Base-by-base conservation (phyloP, 2,888 invertebrate genomes). In the Neoascia interrupta region DNA sequence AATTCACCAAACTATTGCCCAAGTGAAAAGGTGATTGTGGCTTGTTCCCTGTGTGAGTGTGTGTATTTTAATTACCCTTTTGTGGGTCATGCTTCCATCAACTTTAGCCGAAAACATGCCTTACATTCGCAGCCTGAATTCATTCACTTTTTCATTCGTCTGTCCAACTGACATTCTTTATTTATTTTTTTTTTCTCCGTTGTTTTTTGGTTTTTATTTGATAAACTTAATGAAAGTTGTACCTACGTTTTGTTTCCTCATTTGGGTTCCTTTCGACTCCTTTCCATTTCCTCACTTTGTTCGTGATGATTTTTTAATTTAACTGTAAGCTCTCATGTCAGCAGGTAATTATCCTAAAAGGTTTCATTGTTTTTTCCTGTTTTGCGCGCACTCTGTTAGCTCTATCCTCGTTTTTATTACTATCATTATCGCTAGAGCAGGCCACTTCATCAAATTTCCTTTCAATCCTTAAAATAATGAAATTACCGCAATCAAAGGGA, bases 321-420 rank as follows among this genome's bases (percentile, higher is more conserved):
- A 56, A 79, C 72, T 72, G 54, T 72, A 61, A 72, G 72, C 76
- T 72, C 60, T 72, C 76, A 66, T 79, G 76, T 79, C 76, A 72
- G 53, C 72, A 79, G 66, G 76, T 72, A 79, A 72, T 79, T 79
- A 79, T 79, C 60, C 72, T 79, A 66, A 79, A 72, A 79, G 76
- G 66, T 72, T 72, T 66, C 54, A 79, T 72, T 72, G 60, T 72
- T 72, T 70, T 75, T 41, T 18, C 4, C 18, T 43, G 28, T 15
- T 53, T 72, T 53, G 34, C 23, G 43, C n/a, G 37, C 11, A 15
- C 47, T 19, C 8, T 39, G 16, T 11, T 47, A 4, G 26, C 31
- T 47, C 36, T 64, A 34, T 61, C 43, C 28, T 28, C 49, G 34
- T 61, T 49, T 61, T 56, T 58, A 39, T 51, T 43, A 21, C 31